Conservation (phyloP, 2,113 vertebrate genomes). For the Vicugna pacos region DNA sequence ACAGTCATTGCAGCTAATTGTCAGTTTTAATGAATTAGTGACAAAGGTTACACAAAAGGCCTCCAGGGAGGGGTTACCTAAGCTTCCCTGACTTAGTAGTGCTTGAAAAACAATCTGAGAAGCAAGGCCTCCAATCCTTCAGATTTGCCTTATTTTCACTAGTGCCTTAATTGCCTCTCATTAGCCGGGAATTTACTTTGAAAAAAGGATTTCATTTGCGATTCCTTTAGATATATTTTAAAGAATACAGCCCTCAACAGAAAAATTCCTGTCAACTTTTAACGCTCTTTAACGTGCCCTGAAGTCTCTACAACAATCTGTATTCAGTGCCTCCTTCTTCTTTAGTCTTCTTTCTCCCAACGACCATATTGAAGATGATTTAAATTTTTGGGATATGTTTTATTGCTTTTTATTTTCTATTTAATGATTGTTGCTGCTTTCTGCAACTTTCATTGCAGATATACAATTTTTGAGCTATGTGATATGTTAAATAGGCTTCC, state of each 20-base stretch:
- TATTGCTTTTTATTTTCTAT: slow-evolving; percentile 30
- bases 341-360: not conserved
- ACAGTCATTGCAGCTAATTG: not conserved
- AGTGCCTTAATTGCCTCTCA: not conserved
- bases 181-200: not conserved
- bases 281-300: not conserved
- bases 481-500: slow-evolving; percentile 17
- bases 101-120: not conserved
- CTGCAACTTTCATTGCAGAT: slow-evolving; percentile 1
- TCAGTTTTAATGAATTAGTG: slow-evolving; percentile 28
- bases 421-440: slow-evolving; percentile 23
- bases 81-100: not conserved
- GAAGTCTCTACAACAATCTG: not conserved
- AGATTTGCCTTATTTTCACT: not conserved
- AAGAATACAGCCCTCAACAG: not conserved
- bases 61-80: not conserved
- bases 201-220: slow-evolving; percentile 9
- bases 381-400: not conserved
- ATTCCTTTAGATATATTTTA: slow-evolving; percentile 33
- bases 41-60: not conserved
- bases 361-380: not conserved
- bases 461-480: not conserved
- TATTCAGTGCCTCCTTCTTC: slow-evolving; percentile 10
- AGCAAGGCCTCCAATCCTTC: not conserved
- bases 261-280: not conserved